phyloP scores from a whole-genome alignment of 2,113 vertebrate genomes.

The Leptobrachium ailaonicum region DNA sequence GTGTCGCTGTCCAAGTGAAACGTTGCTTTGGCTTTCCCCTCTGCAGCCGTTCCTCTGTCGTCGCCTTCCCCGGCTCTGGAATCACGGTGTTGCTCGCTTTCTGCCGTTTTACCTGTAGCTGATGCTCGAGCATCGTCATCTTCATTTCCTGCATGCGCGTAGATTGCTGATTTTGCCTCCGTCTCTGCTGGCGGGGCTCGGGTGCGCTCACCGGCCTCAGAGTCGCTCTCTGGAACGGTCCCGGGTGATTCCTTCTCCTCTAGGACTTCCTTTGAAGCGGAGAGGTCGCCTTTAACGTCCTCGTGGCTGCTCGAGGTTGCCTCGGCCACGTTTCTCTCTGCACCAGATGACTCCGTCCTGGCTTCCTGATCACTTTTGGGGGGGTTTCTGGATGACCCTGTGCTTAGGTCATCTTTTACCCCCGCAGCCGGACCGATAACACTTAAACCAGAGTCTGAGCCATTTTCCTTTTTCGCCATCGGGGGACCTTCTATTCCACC shows the following conservation, averaged over 20 bases:
- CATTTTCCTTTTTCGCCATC: neutral
- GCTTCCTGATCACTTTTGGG: neutral
- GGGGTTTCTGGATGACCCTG: neutral
- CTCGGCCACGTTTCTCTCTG: neutral
- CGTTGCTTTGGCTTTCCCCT: neutral
- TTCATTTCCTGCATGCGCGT: conserved; percentile 23
- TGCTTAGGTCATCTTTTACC: neutral
- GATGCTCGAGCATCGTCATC: conserved; percentile 28
- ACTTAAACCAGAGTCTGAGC: neutral
- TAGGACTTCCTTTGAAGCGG: neutral
- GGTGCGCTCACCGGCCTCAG: neutral
- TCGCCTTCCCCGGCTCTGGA: neutral
- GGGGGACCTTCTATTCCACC: neutral
- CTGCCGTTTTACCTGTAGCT: neutral
- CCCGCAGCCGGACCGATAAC: neutral
- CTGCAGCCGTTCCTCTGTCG: neutral
- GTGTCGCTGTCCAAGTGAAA: neutral
- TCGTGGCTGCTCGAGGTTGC: neutral
- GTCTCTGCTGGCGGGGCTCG: neutral
- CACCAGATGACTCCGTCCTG: neutral
- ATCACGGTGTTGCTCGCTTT: neutral
- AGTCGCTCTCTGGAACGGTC: neutral
- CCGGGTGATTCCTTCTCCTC: neutral
- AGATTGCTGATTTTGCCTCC: conserved; percentile 4
- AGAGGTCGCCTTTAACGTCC: conserved; percentile 5